These are phyloP conservation scores for Lytechinus variegatus DNA, from an alignment of 35 echinoderm and acorn worm species.

Conservation along the genomic window DNA sequence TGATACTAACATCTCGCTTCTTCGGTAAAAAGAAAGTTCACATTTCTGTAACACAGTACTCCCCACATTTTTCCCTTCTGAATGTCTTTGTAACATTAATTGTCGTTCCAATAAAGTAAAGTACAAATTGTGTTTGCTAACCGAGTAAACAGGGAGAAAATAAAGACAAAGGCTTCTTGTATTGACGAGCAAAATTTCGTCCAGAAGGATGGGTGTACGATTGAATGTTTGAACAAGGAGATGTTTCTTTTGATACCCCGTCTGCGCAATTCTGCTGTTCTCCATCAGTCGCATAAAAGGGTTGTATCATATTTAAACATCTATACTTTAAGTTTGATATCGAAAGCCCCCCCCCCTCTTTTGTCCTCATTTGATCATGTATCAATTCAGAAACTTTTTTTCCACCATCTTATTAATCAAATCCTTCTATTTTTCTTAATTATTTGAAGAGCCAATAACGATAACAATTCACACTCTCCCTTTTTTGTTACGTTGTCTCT, in stretches of 20 bases:
- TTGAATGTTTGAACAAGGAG: background rate
- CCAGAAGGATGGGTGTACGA: background rate
- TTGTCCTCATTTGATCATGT: too few species aligned
- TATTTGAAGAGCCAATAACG: too few species aligned
- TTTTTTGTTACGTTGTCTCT: too few species aligned
- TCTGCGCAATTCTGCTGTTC: background rate
- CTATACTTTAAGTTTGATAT: too few species aligned
- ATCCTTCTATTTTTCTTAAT: too few species aligned
- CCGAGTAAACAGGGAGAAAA: background rate
- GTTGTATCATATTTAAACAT: background rate
- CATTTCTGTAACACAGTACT: too few species aligned
- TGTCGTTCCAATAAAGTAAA: background rate
- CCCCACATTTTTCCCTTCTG: background rate
- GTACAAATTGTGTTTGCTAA: background rate
- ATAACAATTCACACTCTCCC: too few species aligned
- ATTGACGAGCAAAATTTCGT: background rate
- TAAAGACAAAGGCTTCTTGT: background rate
- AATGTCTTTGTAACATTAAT: background rate
- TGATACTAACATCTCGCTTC: background rate
- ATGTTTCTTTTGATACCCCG: background rate
- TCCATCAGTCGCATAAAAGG: background rate
- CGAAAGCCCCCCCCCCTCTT: too few species aligned
- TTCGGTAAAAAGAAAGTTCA: background rate
- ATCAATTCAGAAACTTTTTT: too few species aligned
- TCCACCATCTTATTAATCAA: too few species aligned